These are phyloP conservation scores for Diadumene lineata DNA, from an alignment of 92 coral and sea anemone species.

Conservation along the genomic window DNA sequence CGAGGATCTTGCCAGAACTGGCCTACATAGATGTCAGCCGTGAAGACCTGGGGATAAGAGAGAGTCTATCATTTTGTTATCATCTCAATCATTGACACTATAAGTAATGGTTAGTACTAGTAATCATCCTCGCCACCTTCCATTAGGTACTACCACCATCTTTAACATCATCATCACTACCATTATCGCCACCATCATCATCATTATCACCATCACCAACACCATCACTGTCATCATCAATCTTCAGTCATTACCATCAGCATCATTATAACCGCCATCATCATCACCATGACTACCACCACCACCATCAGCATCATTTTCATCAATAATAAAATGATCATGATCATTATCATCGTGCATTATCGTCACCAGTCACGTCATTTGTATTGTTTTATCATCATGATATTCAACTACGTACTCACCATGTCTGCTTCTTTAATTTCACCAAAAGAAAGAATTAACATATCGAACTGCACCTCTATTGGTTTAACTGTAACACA, in stretches of 20 bases:
- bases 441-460: slow-evolving; percentile 90
- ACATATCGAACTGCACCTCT: slow-evolving; percentile 76
- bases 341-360: neutral
- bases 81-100: neutral
- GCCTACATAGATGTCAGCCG: slow-evolving; percentile 86
- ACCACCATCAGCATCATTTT: neutral
- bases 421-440: slow-evolving; percentile 97
- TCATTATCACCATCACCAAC: neutral
- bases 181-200: neutral
- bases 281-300: neutral
- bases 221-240: neutral
- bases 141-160: neutral
- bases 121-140: too few species aligned
- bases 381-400: too few species aligned
- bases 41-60: slow-evolving; percentile 55
- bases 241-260: neutral
- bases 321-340: neutral
- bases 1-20: slow-evolving; percentile 97
- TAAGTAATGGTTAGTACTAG: too few species aligned
- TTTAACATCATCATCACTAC: neutral
- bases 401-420: too few species aligned
- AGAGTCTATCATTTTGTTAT: neutral
- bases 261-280: neutral
- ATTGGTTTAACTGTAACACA: slow-evolving; percentile 64
- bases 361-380: neutral